phyloP scores from a whole-genome alignment of 2,888 invertebrate species.

The Phlogophora meticulosa region DNA sequence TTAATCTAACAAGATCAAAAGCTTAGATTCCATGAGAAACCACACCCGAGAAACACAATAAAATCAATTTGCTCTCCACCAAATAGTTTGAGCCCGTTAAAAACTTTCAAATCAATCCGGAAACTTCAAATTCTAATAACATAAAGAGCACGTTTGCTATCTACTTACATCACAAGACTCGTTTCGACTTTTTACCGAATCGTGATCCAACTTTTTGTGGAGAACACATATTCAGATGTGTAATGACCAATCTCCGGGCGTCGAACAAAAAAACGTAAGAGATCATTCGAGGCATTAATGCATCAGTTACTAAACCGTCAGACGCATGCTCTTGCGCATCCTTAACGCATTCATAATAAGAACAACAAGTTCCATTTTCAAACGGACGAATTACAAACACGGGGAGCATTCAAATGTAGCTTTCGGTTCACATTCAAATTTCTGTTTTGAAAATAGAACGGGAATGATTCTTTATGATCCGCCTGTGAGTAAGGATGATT shows the following conservation, averaged over 20 bases:
- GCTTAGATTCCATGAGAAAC: conserved; percentile 61
- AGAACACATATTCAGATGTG: conserved; percentile 90
- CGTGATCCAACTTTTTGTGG: conserved; percentile 88
- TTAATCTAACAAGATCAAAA: conserved; percentile 36
- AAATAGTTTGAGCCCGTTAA: conserved; percentile 68
- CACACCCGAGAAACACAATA: conserved; percentile 62
- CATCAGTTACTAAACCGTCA: conserved; percentile 90
- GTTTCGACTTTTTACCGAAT: conserved; percentile 86
- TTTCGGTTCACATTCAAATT: conserved; percentile 87
- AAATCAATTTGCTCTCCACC: conserved; percentile 72
- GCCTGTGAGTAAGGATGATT: conserved; percentile 66
- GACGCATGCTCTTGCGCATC: conserved; percentile 89
- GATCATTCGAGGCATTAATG: conserved; percentile 89
- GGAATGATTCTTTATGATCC: conserved; percentile 73
- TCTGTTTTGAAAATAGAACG: conserved; percentile 82
- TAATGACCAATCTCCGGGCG: conserved; percentile 90
- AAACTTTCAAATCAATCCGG: conserved; percentile 87
- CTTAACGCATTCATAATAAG: conserved; percentile 89
- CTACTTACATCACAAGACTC: conserved; percentile 85
- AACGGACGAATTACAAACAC: conserved; percentile 86
- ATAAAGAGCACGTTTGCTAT: conserved; percentile 89
- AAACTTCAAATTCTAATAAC: conserved; percentile 87
- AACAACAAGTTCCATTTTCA: conserved; percentile 87
- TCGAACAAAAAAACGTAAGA: conserved; percentile 83
- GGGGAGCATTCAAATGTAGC: conserved; percentile 79